Conservation (phyloP, 2,797 vertebrate species). For the Cryptoblepharus egeriae region DNA sequence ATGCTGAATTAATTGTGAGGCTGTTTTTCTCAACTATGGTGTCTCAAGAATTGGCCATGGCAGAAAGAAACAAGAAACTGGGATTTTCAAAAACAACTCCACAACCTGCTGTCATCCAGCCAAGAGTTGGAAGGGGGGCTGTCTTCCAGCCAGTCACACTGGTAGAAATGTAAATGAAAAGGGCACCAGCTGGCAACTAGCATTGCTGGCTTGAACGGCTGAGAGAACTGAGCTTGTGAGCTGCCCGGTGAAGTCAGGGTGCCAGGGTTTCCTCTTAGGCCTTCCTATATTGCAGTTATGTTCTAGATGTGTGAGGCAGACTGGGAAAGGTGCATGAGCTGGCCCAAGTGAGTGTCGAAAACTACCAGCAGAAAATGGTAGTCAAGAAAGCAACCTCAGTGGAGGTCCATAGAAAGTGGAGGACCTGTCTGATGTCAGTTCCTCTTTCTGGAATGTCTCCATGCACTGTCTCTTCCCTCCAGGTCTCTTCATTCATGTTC, state of each 20-base stretch:
- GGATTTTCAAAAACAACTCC: background rate
- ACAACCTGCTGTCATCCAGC: slow-evolving; percentile 7
- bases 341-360: background rate
- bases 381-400: background rate
- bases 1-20: background rate
- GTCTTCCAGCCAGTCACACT: background rate
- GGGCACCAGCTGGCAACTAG: slow-evolving; percentile 12
- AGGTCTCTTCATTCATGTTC: background rate
- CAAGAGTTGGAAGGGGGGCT: background rate
- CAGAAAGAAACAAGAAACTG: background rate
- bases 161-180: slow-evolving; percentile 4
- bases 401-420: background rate
- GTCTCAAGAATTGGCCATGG: background rate
- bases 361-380: background rate
- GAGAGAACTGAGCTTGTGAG: background rate
- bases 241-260: background rate
- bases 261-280: background rate
- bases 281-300: background rate
- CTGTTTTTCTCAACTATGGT: background rate
- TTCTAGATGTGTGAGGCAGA: background rate
- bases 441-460: background rate
- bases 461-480: background rate
- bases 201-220: background rate
- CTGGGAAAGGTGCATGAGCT: background rate
- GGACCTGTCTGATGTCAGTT: background rate